Conservation (phyloP, 2,797 vertebrate genomes). For the Danio aesculapii region DNA sequence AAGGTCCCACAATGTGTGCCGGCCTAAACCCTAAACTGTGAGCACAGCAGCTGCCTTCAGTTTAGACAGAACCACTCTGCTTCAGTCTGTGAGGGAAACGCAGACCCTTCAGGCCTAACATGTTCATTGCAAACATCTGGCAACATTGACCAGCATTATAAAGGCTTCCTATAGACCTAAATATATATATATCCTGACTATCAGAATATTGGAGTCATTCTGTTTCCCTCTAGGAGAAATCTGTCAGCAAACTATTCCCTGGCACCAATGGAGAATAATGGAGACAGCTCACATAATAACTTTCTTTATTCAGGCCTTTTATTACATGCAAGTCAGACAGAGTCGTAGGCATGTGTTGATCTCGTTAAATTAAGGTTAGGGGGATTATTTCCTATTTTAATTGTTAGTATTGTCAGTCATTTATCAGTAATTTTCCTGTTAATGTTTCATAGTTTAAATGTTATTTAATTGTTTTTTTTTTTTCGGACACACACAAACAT, state of each 20-base stretch:
- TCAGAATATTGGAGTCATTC: conserved; percentile 28
- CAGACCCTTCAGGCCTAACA: conserved; percentile 13
- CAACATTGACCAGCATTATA: conserved; percentile 27
- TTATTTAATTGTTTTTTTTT: too few species aligned
- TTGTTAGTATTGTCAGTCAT: too few species aligned
- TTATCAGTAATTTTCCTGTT: too few species aligned
- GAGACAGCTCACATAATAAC: background rate
- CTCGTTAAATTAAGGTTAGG: background rate
- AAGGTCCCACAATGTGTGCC: too few species aligned
- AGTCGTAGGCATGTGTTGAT: background rate
- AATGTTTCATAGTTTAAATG: too few species aligned
- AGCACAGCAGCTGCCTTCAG: conserved; percentile 12
- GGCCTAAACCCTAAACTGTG: too few species aligned
- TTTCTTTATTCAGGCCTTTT: background rate
- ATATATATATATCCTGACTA: background rate
- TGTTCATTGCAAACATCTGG: conserved; percentile 44
- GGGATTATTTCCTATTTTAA: background rate
- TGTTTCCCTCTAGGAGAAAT: conserved; percentile 27
- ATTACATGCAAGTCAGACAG: background rate
- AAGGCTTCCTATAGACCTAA: background rate
- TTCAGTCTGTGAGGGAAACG: background rate
- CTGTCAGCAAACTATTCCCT: conserved; percentile 43
- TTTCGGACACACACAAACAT: too few species aligned
- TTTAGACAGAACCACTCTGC: background rate
- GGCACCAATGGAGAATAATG: conserved; percentile 2